Evolutionary conservation across 2,113 vertebrate species (phyloP).

Genomic region (Ailurus styani): DNA sequence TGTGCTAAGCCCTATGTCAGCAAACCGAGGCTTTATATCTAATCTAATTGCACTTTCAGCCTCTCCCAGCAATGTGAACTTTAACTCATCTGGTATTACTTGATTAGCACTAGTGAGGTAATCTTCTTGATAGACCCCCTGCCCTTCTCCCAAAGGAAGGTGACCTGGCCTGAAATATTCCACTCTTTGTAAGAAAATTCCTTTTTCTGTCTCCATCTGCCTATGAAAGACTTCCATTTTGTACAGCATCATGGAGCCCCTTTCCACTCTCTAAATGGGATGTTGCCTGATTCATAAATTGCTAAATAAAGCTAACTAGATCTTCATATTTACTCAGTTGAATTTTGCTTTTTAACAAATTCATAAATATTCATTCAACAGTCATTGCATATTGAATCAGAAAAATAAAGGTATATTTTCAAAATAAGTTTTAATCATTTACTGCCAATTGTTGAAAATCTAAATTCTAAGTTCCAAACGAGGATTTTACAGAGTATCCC

Average conservation of each 20-base stretch:
- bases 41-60: not conserved
- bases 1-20: not conserved
- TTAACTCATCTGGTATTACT: not conserved
- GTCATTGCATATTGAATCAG: not conserved
- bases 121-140: not conserved
- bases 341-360: not conserved
- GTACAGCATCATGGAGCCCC: not conserved
- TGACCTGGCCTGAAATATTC: not conserved
- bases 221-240: not conserved
- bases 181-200: not conserved
- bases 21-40: not conserved
- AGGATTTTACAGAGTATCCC: not conserved
- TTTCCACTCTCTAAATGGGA: not conserved
- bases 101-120: not conserved
- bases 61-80: not conserved
- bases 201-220: not conserved
- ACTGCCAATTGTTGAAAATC: not conserved
- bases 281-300: not conserved
- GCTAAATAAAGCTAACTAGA: not conserved
- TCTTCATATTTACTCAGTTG: not conserved
- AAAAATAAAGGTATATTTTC: not conserved
- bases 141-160: not conserved
- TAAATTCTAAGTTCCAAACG: not conserved
- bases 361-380: constrained; percentile 5
- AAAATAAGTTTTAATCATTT: constrained; percentile 23